These are phyloP conservation scores for Anomalospiza imberbis DNA, from an alignment of 2,797 vertebrate genomes.

Conservation along the genomic window DNA sequence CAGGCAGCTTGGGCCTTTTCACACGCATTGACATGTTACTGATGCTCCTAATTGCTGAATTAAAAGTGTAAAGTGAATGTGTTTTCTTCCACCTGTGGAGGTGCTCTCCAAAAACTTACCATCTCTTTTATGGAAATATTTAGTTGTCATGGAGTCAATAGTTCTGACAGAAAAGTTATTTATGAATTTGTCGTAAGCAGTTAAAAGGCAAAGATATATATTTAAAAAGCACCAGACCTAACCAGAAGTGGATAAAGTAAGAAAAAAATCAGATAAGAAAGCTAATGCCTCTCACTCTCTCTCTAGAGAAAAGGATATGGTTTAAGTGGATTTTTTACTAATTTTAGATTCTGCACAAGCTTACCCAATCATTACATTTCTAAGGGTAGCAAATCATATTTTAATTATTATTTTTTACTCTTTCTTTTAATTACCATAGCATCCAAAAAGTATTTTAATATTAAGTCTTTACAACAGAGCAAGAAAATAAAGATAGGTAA, in stretches of 20 bases:
- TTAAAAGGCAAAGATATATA: background rate
- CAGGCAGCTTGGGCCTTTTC: background rate
- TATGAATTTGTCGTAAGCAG: background rate
- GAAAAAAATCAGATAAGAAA: background rate
- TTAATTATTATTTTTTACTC: background rate
- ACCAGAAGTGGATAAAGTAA: background rate
- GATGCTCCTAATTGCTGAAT: background rate
- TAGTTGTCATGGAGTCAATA: background rate
- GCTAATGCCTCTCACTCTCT: background rate
- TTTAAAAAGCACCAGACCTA: background rate
- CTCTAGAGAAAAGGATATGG: background rate
- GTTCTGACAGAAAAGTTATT: background rate
- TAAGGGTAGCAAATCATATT: background rate
- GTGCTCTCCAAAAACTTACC: background rate
- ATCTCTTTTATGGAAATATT: background rate
- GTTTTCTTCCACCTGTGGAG: background rate
- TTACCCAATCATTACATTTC: background rate
- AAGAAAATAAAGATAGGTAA: background rate
- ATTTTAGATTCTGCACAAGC: background rate
- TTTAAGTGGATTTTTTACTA: background rate
- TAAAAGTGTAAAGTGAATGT: background rate
- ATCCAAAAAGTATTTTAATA: background rate
- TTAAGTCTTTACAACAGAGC: background rate
- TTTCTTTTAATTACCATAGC: background rate
- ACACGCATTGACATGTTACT: fast-evolving